Conservation (phyloP, 2,888 invertebrate genomes). For the Syrista parreyssii region DNA sequence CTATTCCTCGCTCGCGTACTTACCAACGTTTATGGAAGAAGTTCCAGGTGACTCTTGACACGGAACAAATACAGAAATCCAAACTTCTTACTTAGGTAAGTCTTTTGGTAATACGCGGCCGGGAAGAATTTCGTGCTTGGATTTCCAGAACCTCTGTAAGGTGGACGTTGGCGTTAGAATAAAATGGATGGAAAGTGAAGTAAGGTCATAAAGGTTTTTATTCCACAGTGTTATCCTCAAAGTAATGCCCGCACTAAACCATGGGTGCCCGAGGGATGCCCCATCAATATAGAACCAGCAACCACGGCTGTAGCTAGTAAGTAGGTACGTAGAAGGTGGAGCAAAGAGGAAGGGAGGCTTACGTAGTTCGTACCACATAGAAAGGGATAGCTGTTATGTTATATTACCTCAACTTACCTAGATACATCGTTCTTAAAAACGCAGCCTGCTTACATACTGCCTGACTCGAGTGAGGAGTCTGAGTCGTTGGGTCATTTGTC, state of each 20-base stretch:
- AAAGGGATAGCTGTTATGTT: background rate
- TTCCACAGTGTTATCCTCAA: constrained; percentile 53
- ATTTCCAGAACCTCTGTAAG: background rate
- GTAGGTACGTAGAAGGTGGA: too few species aligned
- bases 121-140: too few species aligned
- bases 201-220: constrained; percentile 60
- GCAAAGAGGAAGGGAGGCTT: too few species aligned
- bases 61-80: too few species aligned
- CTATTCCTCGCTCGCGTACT: too few species aligned
- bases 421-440: background rate
- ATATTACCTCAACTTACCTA: background rate
- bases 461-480: background rate
- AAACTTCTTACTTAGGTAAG: too few species aligned
- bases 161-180: constrained; percentile 20
- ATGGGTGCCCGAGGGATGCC: constrained; percentile 43
- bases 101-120: too few species aligned
- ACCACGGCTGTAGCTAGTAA: constrained; percentile 7
- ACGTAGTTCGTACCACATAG: background rate
- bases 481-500: too few species aligned
- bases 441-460: background rate
- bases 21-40: too few species aligned
- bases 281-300: constrained; percentile 29
- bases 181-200: constrained; percentile 47
- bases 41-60: too few species aligned
- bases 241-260: constrained; percentile 56